Conservation (phyloP, 2,113 vertebrate species). For the Petromus typicus region DNA sequence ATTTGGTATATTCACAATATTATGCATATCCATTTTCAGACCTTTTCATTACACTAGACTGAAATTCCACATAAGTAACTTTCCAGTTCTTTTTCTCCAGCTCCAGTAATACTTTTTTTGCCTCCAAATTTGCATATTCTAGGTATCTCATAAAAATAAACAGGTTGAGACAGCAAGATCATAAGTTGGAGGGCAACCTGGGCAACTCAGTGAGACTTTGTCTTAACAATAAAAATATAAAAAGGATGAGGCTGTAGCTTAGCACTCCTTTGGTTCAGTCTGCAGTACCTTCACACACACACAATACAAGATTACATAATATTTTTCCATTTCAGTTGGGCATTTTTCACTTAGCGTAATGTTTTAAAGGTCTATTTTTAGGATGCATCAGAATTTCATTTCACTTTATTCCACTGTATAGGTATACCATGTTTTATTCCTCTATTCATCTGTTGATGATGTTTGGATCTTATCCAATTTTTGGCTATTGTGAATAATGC, state of each 20-base stretch:
- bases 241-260: neutral
- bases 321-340: neutral
- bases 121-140: slow-evolving; percentile 10
- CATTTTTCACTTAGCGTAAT: neutral
- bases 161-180: neutral
- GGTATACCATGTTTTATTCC: neutral
- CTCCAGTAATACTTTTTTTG: neutral
- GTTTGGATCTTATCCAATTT: neutral
- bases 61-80: neutral
- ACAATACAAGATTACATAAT: neutral
- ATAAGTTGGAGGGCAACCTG: neutral
- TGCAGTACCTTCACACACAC: neutral
- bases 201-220: neutral
- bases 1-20: neutral
- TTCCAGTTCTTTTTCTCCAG: neutral
- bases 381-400: neutral
- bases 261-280: neutral
- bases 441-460: neutral
- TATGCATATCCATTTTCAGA: neutral
- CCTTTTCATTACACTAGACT: neutral
- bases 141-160: neutral
- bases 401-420: neutral
- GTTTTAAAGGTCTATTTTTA: neutral
- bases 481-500: neutral
- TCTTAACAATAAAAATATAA: neutral